These are phyloP conservation scores for Orthosia incerta DNA, from an alignment of 2,888 invertebrate genomes.

Conservation along the genomic window DNA sequence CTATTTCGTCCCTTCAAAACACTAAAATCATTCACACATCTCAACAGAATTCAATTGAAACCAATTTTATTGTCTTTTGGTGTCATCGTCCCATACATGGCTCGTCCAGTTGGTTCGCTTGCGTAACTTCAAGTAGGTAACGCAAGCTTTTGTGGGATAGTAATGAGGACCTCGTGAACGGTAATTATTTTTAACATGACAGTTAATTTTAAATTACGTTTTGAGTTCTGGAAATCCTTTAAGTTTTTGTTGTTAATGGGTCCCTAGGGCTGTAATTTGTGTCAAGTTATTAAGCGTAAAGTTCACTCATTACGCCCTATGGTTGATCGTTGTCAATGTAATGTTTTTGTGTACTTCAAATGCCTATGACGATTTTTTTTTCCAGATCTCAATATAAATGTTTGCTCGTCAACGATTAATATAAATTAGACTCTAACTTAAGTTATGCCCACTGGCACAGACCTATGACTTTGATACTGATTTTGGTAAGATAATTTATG, in stretches of 20 bases:
- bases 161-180: constrained; percentile 46
- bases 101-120: constrained; percentile 51
- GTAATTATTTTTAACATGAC: constrained; percentile 61
- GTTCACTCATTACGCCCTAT: not conserved
- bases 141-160: constrained; percentile 56
- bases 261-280: constrained; percentile 13
- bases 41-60: constrained; percentile 64
- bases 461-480: too few species aligned
- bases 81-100: constrained; percentile 61
- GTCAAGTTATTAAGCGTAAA: not conserved
- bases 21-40: constrained; percentile 53
- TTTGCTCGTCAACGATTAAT: not conserved
- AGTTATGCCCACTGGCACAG: too few species aligned
- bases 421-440: too few species aligned
- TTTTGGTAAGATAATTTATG: too few species aligned
- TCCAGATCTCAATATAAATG: not conserved
- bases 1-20: constrained; percentile 43
- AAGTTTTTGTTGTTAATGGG: constrained; percentile 17
- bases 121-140: constrained; percentile 50
- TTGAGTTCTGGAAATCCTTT: constrained; percentile 24
- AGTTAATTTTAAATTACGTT: constrained; percentile 49
- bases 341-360: not conserved
- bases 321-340: not conserved
- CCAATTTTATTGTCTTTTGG: constrained; percentile 65
- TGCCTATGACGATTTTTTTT: not conserved